Percentiles rank a stretch among this genome's conserved stretches.
phyloP scores from a whole-genome alignment of 2,113 vertebrate genomes.

The Corythornis cristatus region DNA sequence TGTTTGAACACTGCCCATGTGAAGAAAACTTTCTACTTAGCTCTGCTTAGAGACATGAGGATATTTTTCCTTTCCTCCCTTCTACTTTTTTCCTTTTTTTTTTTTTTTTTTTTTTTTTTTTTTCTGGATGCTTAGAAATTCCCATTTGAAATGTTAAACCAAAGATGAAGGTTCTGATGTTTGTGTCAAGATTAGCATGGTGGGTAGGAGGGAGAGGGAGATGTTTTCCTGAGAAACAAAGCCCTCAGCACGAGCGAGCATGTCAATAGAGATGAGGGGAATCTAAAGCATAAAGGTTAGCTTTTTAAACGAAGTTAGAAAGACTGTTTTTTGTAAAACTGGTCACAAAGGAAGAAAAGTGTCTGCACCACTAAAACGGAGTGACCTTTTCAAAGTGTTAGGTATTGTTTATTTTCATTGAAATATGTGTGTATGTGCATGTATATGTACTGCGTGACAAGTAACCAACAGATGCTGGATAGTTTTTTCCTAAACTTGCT shows the following conservation, averaged over 20 bases:
- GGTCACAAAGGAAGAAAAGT: slow-evolving; percentile 53
- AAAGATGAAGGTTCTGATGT: neutral
- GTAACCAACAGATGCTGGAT: neutral
- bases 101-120: neutral
- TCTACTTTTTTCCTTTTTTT: neutral
- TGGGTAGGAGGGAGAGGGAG: neutral
- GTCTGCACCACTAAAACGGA: slow-evolving; percentile 31
- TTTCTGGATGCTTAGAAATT: neutral
- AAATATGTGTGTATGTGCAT: neutral
- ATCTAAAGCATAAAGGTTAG: slow-evolving; percentile 49
- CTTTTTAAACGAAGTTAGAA: slow-evolving; percentile 17
- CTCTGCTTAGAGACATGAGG: neutral
- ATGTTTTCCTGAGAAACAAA: slow-evolving; percentile 23
- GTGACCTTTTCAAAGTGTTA: slow-evolving; percentile 60
- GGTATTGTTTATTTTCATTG: slow-evolving; percentile 48
- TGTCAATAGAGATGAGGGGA: neutral
- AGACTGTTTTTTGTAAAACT: slow-evolving; percentile 46
- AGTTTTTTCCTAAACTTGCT: neutral
- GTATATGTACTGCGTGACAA: neutral
- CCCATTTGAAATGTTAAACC: slow-evolving; percentile 19
- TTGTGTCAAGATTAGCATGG: slow-evolving; percentile 11
- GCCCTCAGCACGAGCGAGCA: neutral
- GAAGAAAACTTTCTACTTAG: neutral
- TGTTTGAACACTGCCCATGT: neutral
- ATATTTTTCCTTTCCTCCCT: rapidly evolving